Evolutionary conservation across 2,888 invertebrate genomes (phyloP), one percentile per base, ranked within the genome.

Genomic region (Nymphalis urticae): DNA sequence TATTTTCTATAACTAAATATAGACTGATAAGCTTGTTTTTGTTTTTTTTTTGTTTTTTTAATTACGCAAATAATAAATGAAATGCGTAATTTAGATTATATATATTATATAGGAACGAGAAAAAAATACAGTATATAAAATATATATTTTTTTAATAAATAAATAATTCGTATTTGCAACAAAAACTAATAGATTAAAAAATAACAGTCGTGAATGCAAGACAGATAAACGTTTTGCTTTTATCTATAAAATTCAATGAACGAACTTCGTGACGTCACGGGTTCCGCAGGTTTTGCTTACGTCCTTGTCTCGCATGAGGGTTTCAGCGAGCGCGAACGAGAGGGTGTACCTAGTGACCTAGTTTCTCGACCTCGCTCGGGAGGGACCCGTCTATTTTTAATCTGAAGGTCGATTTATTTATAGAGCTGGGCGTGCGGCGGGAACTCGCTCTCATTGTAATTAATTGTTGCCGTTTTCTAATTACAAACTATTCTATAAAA

Each of bases 321-420:
- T 66, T 69, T 42, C 66, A 42, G 50, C 66, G 66, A 56, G 81
- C 63, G 78, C 56, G 85, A 89, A 75, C 71, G 85, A 78, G 89
- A 88, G 74, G 81, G 66, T 62, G 72, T 77, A 65, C 79, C 80
- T 77, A 81, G 80, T 92, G 92, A 92, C 92, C 92, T 80, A 92
- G 88, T 91, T 92, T 88, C 80, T 84, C 85, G 89, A 92, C 90
- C 92, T 89, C 91, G 87, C 81, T 85, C 82, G 85, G 86, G 83
- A 83, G 89, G 88, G 91, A 88, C 86, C 86, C 87, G 82, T 92
- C 92, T 92, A 92, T 92, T 92, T 92, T 89, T 91, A 90, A 88
- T 83, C 88, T 90, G 91, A 92, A 92, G 92, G 92, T 92, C 92
- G 90, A 79, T 86, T 85, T 92, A 92, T 92, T 90, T 90, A 91